Evolutionary conservation across 2,113 vertebrate species (phyloP).

Genomic region (Cromileptes altivelis): DNA sequence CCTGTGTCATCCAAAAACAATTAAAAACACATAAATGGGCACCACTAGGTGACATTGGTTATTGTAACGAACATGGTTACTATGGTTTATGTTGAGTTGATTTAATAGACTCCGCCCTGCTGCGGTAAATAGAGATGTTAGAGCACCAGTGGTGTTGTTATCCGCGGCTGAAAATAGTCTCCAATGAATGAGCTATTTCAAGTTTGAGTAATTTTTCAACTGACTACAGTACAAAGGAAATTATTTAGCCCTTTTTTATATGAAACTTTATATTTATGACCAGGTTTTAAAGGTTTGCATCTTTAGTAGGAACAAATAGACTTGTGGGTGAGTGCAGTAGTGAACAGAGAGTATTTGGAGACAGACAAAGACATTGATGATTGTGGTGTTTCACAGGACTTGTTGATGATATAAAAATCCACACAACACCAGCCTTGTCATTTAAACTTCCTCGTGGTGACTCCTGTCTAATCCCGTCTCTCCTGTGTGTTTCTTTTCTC

Average conservation of each 20-base stretch:
- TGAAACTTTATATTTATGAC: background rate
- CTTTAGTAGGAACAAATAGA: background rate
- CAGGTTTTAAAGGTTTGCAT: background rate
- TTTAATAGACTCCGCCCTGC: background rate
- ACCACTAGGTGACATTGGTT: too few species aligned
- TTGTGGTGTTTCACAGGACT: background rate
- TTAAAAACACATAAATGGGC: too few species aligned
- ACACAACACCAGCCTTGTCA: background rate
- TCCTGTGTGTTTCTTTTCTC: constrained; percentile 24
- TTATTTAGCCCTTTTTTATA: background rate
- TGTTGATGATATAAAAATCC: background rate
- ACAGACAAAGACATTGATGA: background rate
- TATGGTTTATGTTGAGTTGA: background rate
- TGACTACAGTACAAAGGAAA: background rate
- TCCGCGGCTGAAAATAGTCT: too few species aligned
- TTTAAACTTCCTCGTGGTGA: background rate
- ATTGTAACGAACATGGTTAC: too few species aligned
- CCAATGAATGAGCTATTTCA: too few species aligned
- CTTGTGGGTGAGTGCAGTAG: background rate
- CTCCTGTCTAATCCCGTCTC: constrained; percentile 13
- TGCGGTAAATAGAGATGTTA: background rate
- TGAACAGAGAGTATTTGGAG: background rate
- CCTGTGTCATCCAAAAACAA: too few species aligned
- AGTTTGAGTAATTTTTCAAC: too few species aligned
- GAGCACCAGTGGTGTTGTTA: background rate